Evolutionary conservation across 53 echinoderm and acorn worm species (phyloP).

Genomic region (Stichopus horrens): DNA sequence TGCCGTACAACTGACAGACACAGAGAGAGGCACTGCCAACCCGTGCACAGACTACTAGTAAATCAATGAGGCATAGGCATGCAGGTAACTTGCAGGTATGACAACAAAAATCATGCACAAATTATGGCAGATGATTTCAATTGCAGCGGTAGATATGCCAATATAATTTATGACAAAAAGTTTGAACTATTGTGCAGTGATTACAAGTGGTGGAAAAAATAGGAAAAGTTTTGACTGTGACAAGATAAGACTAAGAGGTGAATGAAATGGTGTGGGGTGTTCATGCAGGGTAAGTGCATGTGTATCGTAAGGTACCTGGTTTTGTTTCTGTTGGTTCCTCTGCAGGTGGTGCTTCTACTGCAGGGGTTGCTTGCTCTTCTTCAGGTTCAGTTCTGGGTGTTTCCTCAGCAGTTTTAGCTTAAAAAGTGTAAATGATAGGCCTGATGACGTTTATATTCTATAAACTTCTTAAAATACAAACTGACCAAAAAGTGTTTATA

Average conservation of each 20-base stretch:
- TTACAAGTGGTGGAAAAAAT: too few species aligned
- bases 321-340: neutral
- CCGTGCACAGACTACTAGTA: neutral
- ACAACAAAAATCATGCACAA: too few species aligned
- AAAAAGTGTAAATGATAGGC: neutral
- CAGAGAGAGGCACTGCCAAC: too few species aligned
- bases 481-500: too few species aligned
- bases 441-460: too few species aligned
- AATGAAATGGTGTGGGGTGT: neutral
- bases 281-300: neutral
- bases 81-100: neutral
- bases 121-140: too few species aligned
- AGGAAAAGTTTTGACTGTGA: neutral
- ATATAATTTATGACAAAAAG: too few species aligned
- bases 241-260: neutral
- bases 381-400: conserved; percentile 10
- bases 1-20: too few species aligned
- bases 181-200: too few species aligned
- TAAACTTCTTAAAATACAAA: too few species aligned
- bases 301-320: conserved; percentile 12
- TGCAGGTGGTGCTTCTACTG: neutral
- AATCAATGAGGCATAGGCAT: neutral
- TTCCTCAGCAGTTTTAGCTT: conserved; percentile 28
- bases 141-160: too few species aligned
- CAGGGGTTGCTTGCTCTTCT: neutral